Percentiles rank a stretch among this genome's conserved stretches.
Conservation (phyloP, 37 sponge, comb jelly and placozoan genomes). For the Mnemiopsis leidyi region DNA sequence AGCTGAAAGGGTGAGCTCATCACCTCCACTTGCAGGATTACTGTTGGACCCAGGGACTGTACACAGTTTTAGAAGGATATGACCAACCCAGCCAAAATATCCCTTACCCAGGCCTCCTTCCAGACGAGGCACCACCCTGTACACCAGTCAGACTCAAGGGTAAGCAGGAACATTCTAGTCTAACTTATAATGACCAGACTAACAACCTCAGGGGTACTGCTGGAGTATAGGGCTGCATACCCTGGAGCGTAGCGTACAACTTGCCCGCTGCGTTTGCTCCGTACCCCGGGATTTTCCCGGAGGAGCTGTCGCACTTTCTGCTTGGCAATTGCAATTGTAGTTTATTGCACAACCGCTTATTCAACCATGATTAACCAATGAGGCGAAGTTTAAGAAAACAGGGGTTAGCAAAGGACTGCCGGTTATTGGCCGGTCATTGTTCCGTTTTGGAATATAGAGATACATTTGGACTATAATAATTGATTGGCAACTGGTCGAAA, state of each 20-base stretch:
- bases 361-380: too few relatives aligned
- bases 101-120: constrained; percentile 26
- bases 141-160: constrained; percentile 50
- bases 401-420: too few relatives aligned
- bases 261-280: neutral
- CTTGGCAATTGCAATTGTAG: too few relatives aligned
- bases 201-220: neutral
- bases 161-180: neutral
- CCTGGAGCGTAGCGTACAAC: constrained; percentile 17
- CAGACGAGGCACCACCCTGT: constrained; percentile 40
- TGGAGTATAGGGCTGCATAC: neutral
- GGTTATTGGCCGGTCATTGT: too few relatives aligned
- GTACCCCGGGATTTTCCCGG: neutral
- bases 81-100: constrained; percentile 15
- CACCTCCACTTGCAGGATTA: too few relatives aligned
- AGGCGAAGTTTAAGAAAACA: too few relatives aligned
- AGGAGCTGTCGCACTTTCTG: neutral
- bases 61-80: constrained; percentile 29
- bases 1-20: too few relatives aligned
- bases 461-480: too few relatives aligned
- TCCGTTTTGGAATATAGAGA: too few relatives aligned
- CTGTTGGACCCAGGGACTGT: constrained; percentile 55
- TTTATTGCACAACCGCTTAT: too few relatives aligned
- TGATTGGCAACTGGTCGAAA: too few relatives aligned
- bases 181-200: neutral